Base-by-base conservation (phyloP, 1,140 invertebrate genomes). In the Drosophila obscura region DNA sequence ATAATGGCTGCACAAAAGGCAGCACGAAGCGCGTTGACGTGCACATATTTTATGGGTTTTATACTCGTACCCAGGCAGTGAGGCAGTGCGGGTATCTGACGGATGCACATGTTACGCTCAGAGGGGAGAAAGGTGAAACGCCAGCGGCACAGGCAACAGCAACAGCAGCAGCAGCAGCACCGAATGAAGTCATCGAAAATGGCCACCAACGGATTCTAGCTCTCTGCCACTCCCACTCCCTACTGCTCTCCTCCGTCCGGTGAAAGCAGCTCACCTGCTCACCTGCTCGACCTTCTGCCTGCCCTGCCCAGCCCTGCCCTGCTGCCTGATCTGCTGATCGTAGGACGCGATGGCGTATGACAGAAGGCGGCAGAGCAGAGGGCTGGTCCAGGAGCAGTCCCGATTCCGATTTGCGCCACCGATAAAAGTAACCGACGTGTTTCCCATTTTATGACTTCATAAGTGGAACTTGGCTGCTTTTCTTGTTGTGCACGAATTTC, bases 1-100 rank as follows among this genome's bases (percentile, higher is more conserved):
- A 90, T 90, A 90, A 89, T 89, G 85, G 85, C 85, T 90, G 77
- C 85, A 90, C 85, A 89, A 85, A 89, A 85, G 81, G 63, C 82
- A 77, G 71, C 81, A 71, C 82, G 69, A 71, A 81, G 61, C 80
- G 77, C 85, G 85, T 81, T 90, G 80, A 90, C 85, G 81, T 89
- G 81, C 81, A 90, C 80, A 89, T 89, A 89, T 89, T 89, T 89
- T 90, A 89, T 71, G 85, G 89, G 81, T 90, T 89, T 89, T 90
- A 89, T 85, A 90, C 64, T 65, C 22, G 65, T 19, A 19, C 19
- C 0, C 19, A 19, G 19, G 19, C 19, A 35, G 28, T 46, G 51
- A 39, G 35, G 51, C 50, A 45, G 51, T 63, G 9, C 11, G 16
- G 22, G 79, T 89, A 89, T 67, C 76, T 89, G 75, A 51, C 69